Conservation (phyloP, 2,888 invertebrate species). For the Volucella zonaria region DNA sequence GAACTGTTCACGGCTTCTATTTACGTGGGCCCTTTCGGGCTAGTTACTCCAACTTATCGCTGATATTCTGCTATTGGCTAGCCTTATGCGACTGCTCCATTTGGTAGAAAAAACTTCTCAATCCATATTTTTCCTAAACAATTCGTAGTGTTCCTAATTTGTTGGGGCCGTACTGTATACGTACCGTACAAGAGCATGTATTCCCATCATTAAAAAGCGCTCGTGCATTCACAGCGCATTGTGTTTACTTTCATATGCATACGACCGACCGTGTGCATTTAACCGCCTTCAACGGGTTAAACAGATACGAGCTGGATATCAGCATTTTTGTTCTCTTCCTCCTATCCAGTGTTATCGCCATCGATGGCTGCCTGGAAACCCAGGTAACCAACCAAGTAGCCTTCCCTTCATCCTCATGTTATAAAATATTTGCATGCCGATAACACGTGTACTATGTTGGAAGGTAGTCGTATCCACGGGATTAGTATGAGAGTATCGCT, state of each 20-base stretch:
- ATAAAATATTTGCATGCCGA: conserved; percentile 56
- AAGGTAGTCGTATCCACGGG: conserved; percentile 34
- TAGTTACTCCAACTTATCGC: no score
- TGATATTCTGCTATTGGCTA: no score
- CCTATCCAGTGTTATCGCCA: not conserved
- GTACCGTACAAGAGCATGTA: not conserved
- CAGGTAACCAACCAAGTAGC: conserved; percentile 48
- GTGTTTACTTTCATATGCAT: no score
- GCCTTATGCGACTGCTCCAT: no score
- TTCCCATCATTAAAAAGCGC: conserved; percentile 15
- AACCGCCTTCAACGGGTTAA: not conserved
- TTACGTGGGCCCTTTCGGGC: no score
- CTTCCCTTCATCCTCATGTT: conserved; percentile 24
- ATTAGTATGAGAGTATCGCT: conserved; percentile 45
- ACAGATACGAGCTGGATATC: no score
- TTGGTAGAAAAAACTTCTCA: no score
- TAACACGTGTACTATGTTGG: conserved; percentile 43
- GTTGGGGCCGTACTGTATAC: no score
- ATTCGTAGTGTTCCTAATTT: no score
- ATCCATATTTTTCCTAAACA: no score
- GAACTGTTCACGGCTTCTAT: no score
- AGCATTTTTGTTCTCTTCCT: not conserved
- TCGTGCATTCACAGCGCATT: conserved; percentile 26
- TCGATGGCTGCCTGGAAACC: not conserved
- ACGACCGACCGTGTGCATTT: conserved; percentile 13